Evolutionary conservation across 2,113 vertebrate genomes (phyloP), one percentile per base, ranked within the genome.

Genomic region (Cervus canadensis): DNA sequence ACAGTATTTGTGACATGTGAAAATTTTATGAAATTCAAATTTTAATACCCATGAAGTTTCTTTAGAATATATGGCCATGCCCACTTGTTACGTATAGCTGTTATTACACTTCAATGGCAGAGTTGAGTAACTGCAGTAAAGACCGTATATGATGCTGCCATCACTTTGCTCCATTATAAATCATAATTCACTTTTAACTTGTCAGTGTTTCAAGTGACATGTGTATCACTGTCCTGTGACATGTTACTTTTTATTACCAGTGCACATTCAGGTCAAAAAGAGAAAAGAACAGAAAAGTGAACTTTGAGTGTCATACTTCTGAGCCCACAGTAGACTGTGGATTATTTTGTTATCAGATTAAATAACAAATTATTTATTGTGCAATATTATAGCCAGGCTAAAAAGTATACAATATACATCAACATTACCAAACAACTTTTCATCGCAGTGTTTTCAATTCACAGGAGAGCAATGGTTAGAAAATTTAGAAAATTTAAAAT

Each of bases 401-500:
- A 94, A 95, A 97, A 88, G 48, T 50, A 82, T 43, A 79, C 60
- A 87, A 17, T 82, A 71, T 84, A 56, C 15, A 28, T 50, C 56
- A 92, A 19, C 28, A 78, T 84, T 93, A 88, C 79, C 82, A 95
- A 90, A 96, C 57, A 74, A 94, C 95, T 71, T 79, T 82, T 89
- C 36, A 88, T 89, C 79, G 56, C 33, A 95, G 33, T 93, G 82
- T 67, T 88, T 67, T 54, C 71, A 97, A 91, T 36, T 97, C 60
- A 83, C 74, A 97, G 89, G 92, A 95, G 95, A 97, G 87, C 26
- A 62, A 86, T 78, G 74, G 30, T 94, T 81, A 81, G 54, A 93
- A 97, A 97, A 94, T 43, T 59, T 87, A 71, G 60, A 96, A 97
- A 90, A 45, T 91, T 82, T 93, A 28, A 95, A 98, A 59, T 54